These are phyloP conservation scores for Apoda limacodes DNA, from an alignment of 2,888 invertebrate species.

Conservation along the genomic window DNA sequence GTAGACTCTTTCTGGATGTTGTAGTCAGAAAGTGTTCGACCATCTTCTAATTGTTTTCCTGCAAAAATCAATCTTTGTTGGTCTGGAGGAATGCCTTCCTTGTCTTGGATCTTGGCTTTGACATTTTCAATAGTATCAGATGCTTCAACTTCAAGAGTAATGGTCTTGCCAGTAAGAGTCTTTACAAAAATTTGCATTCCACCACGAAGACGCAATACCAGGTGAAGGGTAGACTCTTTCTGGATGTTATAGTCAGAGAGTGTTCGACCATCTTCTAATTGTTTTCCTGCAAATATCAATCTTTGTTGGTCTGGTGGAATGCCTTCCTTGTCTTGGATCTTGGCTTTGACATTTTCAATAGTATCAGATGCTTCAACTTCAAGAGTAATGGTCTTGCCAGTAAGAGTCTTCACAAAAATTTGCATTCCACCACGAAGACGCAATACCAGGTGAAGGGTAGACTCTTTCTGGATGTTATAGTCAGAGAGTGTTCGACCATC, in stretches of 20 bases:
- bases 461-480: slow-evolving; percentile 21
- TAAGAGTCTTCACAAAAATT: slow-evolving; percentile 20
- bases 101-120: slow-evolving; percentile 8
- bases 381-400: slow-evolving; percentile 17
- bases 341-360: slow-evolving; percentile 19
- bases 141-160: slow-evolving; percentile 7
- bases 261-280: slow-evolving; percentile 11
- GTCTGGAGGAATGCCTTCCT: slow-evolving; percentile 9
- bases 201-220: slow-evolving; percentile 11
- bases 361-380: slow-evolving; percentile 19
- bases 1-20: slow-evolving; percentile 13
- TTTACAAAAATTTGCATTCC: slow-evolving; percentile 10
- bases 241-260: slow-evolving; percentile 11
- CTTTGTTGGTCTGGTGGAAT: slow-evolving; percentile 19
- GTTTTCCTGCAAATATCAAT: slow-evolving; percentile 17
- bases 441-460: slow-evolving; percentile 17
- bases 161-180: slow-evolving; percentile 7
- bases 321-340: slow-evolving; percentile 19
- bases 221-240: slow-evolving; percentile 10
- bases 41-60: slow-evolving; percentile 11
- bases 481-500: slow-evolving; percentile 21
- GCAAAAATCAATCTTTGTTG: slow-evolving; percentile 9
- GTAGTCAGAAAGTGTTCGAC: slow-evolving; percentile 9
- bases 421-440: slow-evolving; percentile 21
- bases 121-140: slow-evolving; percentile 10